phyloP scores from a whole-genome alignment of 1,140 invertebrate species.

The Gryon sp. region DNA sequence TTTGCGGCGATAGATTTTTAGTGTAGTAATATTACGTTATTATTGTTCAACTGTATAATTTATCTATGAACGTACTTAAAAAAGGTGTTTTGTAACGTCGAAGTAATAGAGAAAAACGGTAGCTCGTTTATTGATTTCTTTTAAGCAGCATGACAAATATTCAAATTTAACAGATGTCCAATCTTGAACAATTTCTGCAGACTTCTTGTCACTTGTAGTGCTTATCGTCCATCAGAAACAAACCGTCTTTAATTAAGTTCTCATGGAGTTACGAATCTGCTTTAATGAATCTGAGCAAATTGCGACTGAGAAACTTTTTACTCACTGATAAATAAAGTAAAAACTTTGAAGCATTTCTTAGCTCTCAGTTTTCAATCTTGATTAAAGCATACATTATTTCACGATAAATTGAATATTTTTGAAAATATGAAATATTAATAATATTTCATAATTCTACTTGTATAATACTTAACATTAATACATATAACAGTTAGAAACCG shows the following conservation, averaged over 20 bases:
- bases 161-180: constrained; percentile 28
- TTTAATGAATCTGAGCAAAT: constrained; percentile 52
- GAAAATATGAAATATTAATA: no score
- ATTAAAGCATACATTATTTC: constrained; percentile 29
- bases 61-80: no score
- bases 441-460: no score
- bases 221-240: constrained; percentile 37
- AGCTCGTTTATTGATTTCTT: no score
- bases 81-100: no score
- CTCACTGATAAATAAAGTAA: constrained; percentile 10
- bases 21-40: no score
- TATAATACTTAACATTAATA: no score
- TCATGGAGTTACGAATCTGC: constrained; percentile 45
- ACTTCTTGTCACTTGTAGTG: constrained; percentile 37
- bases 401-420: no score
- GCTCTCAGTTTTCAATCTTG: constrained; percentile 12
- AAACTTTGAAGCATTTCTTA: constrained; percentile 11
- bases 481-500: no score
- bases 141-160: constrained; percentile 36
- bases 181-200: constrained; percentile 48
- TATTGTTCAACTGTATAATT: no score
- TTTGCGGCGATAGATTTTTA: no score
- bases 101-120: no score
- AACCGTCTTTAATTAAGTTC: constrained; percentile 53
- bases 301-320: constrained; percentile 40